Base-by-base conservation (phyloP, 2,888 invertebrate species). In the Agrilus biguttatus region DNA sequence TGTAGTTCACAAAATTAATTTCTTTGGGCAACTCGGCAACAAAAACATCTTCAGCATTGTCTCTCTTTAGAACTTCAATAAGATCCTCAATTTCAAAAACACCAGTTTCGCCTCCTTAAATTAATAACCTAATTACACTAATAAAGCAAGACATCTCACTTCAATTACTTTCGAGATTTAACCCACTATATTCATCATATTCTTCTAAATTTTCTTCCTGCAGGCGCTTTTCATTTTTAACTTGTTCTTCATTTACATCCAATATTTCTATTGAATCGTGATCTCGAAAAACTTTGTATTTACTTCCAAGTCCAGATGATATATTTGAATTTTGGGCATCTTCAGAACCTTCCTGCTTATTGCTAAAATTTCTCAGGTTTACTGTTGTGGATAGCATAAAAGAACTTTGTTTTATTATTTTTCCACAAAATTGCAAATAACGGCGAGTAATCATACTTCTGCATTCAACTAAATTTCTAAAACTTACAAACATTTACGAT, bases 1-100 rank as follows among this genome's bases (percentile, higher is more conserved):
- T 77, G 55, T 88, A 82, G 61, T 90, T 83, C 12, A 87, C 85
- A 68, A 91, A 93, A 47, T 79, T 78, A 8, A 82, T 66, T 38
- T 83, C 75, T 43, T 70, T 61, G 1, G 92, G 84, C 1, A 93
- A 77, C 36, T 73, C 63, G 32, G 82, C 83, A 2, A 89, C 89
- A 68, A 87, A 88, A 50, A 93, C 75, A 58, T 93, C 77, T 57
- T 71, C 70, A 0, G 80, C 83, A 59, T 84, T 88, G 62, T 92
- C 89, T 56, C 76, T 73, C 50, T 73, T 71, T 23, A 96, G 65
- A 19, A 90, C 66, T 14, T 78, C 73, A 1, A 92, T 78, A 39
- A 95, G 65, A 50, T 93, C 89, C 59, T 88, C 83, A 37, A 93
- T 74, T 54, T 95, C 92, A 67, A 80, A 92, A 0, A 93, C 92